Evolutionary conservation across 2,888 invertebrate species (phyloP).

Genomic region (Agrochola litura): DNA sequence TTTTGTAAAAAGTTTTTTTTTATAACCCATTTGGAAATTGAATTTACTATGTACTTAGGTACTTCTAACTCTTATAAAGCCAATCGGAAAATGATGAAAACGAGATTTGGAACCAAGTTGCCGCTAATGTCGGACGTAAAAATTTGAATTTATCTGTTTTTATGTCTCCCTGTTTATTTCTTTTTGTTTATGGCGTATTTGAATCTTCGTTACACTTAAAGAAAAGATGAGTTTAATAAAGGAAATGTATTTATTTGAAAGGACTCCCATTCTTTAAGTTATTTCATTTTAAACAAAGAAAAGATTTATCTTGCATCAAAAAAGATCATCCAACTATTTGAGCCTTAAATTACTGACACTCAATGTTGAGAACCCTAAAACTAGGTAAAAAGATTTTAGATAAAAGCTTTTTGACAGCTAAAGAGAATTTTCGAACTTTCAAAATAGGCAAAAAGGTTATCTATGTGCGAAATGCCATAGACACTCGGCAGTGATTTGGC

Average conservation of each 20-base stretch:
- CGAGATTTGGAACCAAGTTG: conserved; percentile 32
- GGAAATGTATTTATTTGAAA: background rate
- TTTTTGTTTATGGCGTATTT: conserved; percentile 37
- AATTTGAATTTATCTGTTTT: conserved; percentile 36
- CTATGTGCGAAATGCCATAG: background rate
- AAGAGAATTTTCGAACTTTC: background rate
- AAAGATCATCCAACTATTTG: background rate
- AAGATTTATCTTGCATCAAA: background rate
- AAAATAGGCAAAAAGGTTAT: conserved; percentile 13
- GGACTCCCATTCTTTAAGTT: background rate
- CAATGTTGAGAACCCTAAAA: background rate
- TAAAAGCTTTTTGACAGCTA: conserved; percentile 2
- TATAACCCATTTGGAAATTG: background rate
- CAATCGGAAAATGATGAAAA: conserved; percentile 23
- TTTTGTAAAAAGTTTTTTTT: too few species aligned
- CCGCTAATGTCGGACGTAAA: conserved; percentile 45
- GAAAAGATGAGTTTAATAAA: background rate
- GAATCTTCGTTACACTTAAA: conserved; percentile 9
- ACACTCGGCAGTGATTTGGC: conserved; percentile 50
- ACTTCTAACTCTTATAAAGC: conserved; percentile 6
- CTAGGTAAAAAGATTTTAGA: background rate
- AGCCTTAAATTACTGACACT: background rate
- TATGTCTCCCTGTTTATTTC: conserved; percentile 31
- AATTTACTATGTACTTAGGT: background rate
- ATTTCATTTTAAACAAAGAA: background rate